Percentiles rank a stretch among this genome's conserved stretches.
Evolutionary conservation across 2,113 vertebrate species (phyloP).

Genomic region (Oplegnathus fasciatus): DNA sequence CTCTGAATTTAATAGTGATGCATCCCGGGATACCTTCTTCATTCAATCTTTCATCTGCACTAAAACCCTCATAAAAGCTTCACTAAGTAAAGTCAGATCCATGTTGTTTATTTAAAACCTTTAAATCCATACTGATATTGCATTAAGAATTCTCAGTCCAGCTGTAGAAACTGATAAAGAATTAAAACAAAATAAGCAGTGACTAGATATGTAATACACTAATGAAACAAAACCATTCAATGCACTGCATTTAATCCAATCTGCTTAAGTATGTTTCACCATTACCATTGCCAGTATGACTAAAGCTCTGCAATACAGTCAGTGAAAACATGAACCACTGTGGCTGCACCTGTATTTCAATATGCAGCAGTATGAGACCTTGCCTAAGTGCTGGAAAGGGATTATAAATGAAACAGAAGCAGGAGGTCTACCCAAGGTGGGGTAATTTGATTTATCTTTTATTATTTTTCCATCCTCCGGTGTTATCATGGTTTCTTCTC

Average conservation of each 20-base stretch:
- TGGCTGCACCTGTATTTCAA: slow-evolving; percentile 51
- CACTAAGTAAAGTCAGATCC: slow-evolving; percentile 28
- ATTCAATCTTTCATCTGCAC: slow-evolving; percentile 22
- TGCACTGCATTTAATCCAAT: neutral
- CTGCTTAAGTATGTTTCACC: neutral
- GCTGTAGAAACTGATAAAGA: slow-evolving; percentile 6
- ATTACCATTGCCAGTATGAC: slow-evolving; percentile 8
- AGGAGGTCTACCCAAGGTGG: slow-evolving; percentile 68
- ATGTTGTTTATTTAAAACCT: slow-evolving; percentile 38
- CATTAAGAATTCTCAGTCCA: neutral
- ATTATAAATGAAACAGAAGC: slow-evolving; percentile 67
- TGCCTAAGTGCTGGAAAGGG: slow-evolving; percentile 58
- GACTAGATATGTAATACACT: neutral
- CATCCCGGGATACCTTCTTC: slow-evolving; percentile 13
- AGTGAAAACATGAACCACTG: slow-evolving; percentile 8
- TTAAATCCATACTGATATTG: slow-evolving; percentile 24
- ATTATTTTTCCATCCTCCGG: slow-evolving; percentile 77
- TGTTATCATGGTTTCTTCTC: slow-evolving; percentile 74
- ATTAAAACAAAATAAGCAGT: slow-evolving; percentile 10
- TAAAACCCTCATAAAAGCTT: slow-evolving; percentile 44
- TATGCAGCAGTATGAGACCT: slow-evolving; percentile 49
- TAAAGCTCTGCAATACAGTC: slow-evolving; percentile 1
- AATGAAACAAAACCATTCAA: slow-evolving; percentile 9
- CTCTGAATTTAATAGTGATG: slow-evolving; percentile 17
- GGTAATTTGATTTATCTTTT: slow-evolving; percentile 83